Evolutionary conservation across 2,888 invertebrate genomes (phyloP), one percentile per base, ranked within the genome.

Genomic region (Lasius platythorax): DNA sequence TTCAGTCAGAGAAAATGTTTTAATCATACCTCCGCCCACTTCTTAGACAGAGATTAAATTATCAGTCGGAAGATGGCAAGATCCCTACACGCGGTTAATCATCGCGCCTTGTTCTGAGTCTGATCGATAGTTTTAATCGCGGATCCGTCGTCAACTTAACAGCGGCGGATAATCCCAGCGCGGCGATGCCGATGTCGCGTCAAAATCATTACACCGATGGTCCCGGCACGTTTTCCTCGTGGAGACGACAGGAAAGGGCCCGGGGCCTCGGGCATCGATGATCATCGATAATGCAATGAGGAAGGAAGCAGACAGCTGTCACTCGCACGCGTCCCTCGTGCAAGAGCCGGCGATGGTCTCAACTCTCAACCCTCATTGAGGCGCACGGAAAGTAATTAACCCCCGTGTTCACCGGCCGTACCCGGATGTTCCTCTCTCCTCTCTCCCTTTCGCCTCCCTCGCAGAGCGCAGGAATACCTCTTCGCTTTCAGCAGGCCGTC

Each of bases 311-410:
- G 82, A 33, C 83, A 70, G 78, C 88, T 87, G 88, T 86, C 87
- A 87, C 84, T 87, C 87, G 74, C 88, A 88, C 76, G 79, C 85
- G 83, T 84, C 64, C 81, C 82, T 79, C 64, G 83, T 75, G 81
- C 70, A 75, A 85, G 33, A 82, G 76, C 23, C 67, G 83, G 81
- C 58, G 76, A 64, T 23, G 23, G 23, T 23, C 23, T 23, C 23
- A 23, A 23, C 23, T 72, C 78, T 74, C 78, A 70, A 84, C 79
- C 84, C 64, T 53, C 63, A 66, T 61, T 61, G 79, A 81, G 61
- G 79, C 79, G 61, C 63, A 33, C 78, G 67, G 43, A 73, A 73
- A 83, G 73, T 88, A 90, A 88, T 86, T 84, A 86, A 79, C 66
- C 74, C 53, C 33, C 53, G 33, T 43, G 83, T 63, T 70, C 63